Evolutionary conservation across 2,113 vertebrate species (phyloP).

Genomic region (Cisticola juncidis): DNA sequence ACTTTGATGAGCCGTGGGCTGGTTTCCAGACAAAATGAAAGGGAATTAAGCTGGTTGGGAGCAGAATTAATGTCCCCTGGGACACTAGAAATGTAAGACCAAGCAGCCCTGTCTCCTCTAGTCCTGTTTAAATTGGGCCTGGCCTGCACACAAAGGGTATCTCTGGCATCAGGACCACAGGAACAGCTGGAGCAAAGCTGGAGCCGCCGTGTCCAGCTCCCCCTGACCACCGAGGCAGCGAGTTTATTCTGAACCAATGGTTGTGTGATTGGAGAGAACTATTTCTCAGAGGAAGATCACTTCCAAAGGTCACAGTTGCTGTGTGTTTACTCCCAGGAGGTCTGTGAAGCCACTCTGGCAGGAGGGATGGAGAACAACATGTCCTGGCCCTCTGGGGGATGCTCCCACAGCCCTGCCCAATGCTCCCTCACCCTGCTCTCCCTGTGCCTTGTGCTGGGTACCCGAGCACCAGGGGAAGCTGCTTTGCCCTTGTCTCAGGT

Average conservation of each 20-base stretch:
- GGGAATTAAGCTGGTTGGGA: background rate
- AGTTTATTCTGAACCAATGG: background rate
- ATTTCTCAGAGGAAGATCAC: background rate
- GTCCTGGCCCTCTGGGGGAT: background rate
- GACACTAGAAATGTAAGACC: background rate
- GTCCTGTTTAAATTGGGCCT: background rate
- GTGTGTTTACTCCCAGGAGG: conserved; percentile 36
- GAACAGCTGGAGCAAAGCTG: conserved; percentile 21
- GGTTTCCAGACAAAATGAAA: background rate
- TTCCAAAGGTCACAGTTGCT: conserved; percentile 60
- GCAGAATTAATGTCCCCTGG: background rate
- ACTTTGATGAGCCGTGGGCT: background rate
- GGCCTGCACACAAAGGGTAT: background rate
- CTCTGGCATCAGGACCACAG: background rate
- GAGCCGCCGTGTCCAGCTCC: background rate
- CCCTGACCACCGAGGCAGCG: background rate
- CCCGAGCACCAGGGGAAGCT: background rate
- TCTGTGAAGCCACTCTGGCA: background rate
- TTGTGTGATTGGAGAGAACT: background rate
- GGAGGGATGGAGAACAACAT: background rate
- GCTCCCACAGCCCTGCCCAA: background rate
- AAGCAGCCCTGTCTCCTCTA: background rate
- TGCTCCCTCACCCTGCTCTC: background rate
- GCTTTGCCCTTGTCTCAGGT: background rate
- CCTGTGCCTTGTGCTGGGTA: background rate